Evolutionary conservation across 2,888 invertebrate species (phyloP).

Genomic region (Drosophila flavopinicola): DNA sequence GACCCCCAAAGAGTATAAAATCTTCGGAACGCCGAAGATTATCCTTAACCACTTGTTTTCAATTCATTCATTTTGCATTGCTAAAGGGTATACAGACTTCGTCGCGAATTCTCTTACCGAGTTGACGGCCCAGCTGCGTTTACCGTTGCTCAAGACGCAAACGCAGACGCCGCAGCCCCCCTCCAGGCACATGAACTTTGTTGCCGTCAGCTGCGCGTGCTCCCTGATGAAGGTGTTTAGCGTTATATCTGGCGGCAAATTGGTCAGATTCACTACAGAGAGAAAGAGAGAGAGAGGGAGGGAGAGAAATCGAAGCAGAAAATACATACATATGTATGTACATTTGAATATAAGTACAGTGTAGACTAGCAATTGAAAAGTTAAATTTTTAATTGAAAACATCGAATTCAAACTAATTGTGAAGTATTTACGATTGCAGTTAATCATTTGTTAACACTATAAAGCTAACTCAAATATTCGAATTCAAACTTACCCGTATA

Average conservation of each 20-base stretch:
- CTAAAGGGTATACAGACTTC: neutral
- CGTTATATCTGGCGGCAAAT: constrained; percentile 84
- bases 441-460: too few species aligned
- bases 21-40: too few species aligned
- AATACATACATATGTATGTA: too few species aligned
- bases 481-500: constrained; percentile 63
- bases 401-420: too few species aligned
- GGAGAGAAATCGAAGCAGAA: too few species aligned
- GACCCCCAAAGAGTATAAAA: too few species aligned
- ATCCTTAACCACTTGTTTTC: too few species aligned
- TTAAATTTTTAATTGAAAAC: too few species aligned
- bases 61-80: neutral
- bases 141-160: constrained; percentile 85
- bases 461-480: neutral
- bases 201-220: constrained; percentile 86
- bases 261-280: constrained; percentile 72
- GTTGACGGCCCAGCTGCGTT: constrained; percentile 86
- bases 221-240: constrained; percentile 87
- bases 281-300: too few species aligned
- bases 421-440: too few species aligned
- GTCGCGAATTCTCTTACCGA: constrained; percentile 81
- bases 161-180: constrained; percentile 89
- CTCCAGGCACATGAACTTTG: constrained; percentile 88
- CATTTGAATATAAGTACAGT: too few species aligned
- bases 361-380: too few species aligned